Percentiles rank a stretch among this genome's conserved stretches.
Conservation (phyloP, 2,113 vertebrate genomes). For the Callithrix jacchus region DNA sequence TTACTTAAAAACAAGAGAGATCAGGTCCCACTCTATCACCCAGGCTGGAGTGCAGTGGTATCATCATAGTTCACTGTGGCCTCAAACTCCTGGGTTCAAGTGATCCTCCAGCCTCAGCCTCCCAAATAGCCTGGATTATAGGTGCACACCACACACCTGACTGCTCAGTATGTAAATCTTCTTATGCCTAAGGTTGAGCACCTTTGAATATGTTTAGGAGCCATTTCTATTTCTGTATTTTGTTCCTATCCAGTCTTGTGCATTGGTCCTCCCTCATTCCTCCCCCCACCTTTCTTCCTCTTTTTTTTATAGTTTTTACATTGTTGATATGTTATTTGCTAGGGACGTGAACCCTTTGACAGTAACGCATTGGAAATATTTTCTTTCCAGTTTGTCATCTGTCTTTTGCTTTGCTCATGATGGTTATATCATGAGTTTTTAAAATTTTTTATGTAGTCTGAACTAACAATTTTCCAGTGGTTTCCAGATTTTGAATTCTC, state of each 20-base stretch:
- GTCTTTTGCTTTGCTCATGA: not conserved
- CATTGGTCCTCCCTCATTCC: not conserved
- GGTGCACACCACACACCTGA: no score
- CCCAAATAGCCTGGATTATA: no score
- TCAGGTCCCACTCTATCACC: no score
- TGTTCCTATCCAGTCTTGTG: not conserved
- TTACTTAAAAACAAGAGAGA: no score
- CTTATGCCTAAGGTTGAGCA: not conserved
- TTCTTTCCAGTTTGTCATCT: not conserved
- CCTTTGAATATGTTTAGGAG: not conserved
- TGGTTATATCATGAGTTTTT: not conserved
- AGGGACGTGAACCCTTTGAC: not conserved
- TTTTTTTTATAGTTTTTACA: not conserved
- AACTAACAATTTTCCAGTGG: not conserved
- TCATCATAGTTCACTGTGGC: no score
- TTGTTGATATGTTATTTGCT: not conserved
- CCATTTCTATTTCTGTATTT: not conserved
- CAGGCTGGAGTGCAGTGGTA: no score
- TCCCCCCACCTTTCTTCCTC: accelerated
- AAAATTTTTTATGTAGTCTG: not conserved
- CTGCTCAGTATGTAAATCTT: not conserved
- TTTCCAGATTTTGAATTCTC: not conserved
- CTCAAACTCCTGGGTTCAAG: no score
- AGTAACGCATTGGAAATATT: not conserved
- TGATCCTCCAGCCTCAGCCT: no score